A percentile compares a stretch with the other conserved stretches of the same genome.
Conservation (phyloP, 2,888 invertebrate genomes). For the Lasioglossum villosulum region DNA sequence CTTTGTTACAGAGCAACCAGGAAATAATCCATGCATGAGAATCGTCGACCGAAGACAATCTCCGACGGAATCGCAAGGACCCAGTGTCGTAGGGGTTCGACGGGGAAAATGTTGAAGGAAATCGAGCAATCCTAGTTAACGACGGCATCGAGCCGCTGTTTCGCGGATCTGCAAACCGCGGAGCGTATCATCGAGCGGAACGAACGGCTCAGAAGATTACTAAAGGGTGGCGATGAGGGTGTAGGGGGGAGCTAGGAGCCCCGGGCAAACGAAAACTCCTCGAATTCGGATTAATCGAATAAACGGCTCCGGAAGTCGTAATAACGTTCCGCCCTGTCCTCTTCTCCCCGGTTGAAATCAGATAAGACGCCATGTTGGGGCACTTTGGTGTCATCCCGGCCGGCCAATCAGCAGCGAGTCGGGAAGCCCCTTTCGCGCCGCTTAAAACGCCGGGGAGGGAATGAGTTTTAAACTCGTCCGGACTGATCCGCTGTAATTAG, state of each 20-base stretch:
- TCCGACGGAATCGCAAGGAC: not conserved
- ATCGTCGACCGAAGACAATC: not conserved
- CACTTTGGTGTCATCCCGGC: slow-evolving; percentile 82
- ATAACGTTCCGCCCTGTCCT: slow-evolving; percentile 64
- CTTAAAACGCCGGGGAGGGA: slow-evolving; percentile 76
- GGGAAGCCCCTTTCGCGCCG: slow-evolving; percentile 81
- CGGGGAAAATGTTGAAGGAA: not conserved
- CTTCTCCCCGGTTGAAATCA: slow-evolving; percentile 76
- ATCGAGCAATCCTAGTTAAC: not conserved
- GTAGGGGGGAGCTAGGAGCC: not conserved
- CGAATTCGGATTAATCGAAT: slow-evolving; percentile 63
- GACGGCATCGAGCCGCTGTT: not conserved
- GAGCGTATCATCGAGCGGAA: slow-evolving; percentile 9
- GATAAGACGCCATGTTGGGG: slow-evolving; percentile 84
- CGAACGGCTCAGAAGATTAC: slow-evolving; percentile 47
- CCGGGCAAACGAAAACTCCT: slow-evolving; percentile 35
- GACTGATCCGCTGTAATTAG: slow-evolving; percentile 83
- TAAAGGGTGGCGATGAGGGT: not conserved
- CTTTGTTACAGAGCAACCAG: not conserved
- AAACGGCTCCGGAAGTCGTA: slow-evolving; percentile 63
- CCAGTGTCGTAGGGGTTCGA: not conserved
- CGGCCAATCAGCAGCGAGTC: slow-evolving; percentile 80
- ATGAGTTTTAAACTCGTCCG: slow-evolving; percentile 82
- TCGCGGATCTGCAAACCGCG: slow-evolving; percentile 24
- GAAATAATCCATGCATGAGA: not conserved